Base-by-base conservation (phyloP, 2,888 invertebrate species). In the Drosophila subsilvestris region DNA sequence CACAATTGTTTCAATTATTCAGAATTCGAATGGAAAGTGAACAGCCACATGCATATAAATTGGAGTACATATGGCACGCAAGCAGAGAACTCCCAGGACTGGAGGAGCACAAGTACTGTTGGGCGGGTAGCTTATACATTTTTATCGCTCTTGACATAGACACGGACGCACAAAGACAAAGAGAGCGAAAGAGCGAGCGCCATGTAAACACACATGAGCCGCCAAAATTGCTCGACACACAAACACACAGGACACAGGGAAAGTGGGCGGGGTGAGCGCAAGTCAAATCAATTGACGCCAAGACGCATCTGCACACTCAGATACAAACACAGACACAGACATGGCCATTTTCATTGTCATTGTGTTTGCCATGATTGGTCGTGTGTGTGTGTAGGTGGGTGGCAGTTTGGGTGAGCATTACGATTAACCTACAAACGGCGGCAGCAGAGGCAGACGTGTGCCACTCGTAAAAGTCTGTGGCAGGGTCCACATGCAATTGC, bases 1-100 rank as follows among this genome's bases (percentile, higher is more conserved):
- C 61, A 66, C 67, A 77, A 68, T 66, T 74, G 63, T 75, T 78
- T 78, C 75, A 78, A 81, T 80, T 80, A 80, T 76, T 74, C 67
- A 63, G 58, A 74, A 56, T 74, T 60, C 48, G 56, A 51, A 55
- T 72, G 44, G 48, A 61, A 57, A 50, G 37, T 22, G 22, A 45
- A 48, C 48, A 37, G 66, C 73, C 29, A 10, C 60, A 54, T 57
- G 73, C 73, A 74, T 72, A 74, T 61, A 74, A 66, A 74, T 72
- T 55, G 20, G 48, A 50, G 37, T 10, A 45, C 54, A 37, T 54
- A 53, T 12, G 32, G 12, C 12, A 12, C 12, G 5, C 32, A 32
- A 0, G 32, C 4, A 32, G 53, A 25, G 47, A 37, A 48, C 37
- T 48, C 22, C 37, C 7, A 1, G 5, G 37, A n/a, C 37, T 7